Evolutionary conservation across 2,113 vertebrate species (phyloP).

Genomic region (Malurus alboscapulatus): DNA sequence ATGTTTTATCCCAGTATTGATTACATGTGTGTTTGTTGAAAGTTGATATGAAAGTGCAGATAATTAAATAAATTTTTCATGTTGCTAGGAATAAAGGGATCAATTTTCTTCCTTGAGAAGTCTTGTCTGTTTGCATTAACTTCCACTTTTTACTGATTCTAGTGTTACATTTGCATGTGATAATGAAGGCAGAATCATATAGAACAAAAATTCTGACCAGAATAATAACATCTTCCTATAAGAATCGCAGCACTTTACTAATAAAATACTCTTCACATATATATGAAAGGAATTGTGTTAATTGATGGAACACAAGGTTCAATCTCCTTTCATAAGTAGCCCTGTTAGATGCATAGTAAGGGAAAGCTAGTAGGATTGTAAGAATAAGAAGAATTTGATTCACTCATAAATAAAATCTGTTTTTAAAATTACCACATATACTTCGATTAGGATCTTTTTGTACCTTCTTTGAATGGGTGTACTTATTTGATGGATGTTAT

Average conservation of each 20-base stretch:
- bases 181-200: not conserved
- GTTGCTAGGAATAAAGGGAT: not conserved
- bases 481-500: not conserved
- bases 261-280: not conserved
- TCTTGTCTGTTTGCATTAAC: not conserved
- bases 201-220: not conserved
- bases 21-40: not conserved
- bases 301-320: constrained; percentile 1
- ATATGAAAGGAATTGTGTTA: not conserved
- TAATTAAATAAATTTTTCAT: not conserved
- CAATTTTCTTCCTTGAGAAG: not conserved
- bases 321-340: not conserved
- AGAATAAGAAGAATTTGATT: not conserved
- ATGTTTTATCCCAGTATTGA: not conserved
- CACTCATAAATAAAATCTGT: not conserved
- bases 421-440: not conserved
- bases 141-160: constrained; percentile 1
- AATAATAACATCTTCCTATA: not conserved
- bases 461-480: not conserved
- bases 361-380: not conserved
- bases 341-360: not conserved
- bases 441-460: not conserved
- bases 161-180: not conserved
- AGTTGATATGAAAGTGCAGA: not conserved
- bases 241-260: not conserved